Percentiles rank a stretch among this genome's conserved stretches.
Evolutionary conservation across 2,888 invertebrate species (phyloP).

Genomic region (Phytoseiulus persimilis): DNA sequence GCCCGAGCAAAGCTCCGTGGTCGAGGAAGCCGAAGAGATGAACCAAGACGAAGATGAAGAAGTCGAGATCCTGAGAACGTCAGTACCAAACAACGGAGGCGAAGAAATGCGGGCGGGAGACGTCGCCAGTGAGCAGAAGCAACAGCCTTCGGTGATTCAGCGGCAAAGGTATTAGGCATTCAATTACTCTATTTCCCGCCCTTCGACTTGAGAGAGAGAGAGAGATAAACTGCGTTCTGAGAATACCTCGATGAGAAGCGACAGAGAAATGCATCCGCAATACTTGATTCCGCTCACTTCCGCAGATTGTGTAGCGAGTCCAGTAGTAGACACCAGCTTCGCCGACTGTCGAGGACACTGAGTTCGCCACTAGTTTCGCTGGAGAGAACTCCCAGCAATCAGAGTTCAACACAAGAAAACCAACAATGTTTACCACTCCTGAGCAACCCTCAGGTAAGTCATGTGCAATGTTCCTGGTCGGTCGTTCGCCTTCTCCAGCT

Average conservation of each 20-base stretch:
- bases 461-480: no score
- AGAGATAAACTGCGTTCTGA: no score
- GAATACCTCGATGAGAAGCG: no score
- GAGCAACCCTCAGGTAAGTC: conserved; percentile 26
- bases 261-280: no score
- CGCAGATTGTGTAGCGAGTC: conserved; percentile 37
- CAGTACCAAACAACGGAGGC: conserved; percentile 45
- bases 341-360: conserved; percentile 32
- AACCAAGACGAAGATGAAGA: conserved; percentile 41
- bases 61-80: conserved; percentile 23
- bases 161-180: neutral
- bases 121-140: conserved; percentile 37
- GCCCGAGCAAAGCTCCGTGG: conserved; percentile 51
- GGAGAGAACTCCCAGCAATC: conserved; percentile 20
- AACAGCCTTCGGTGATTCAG: conserved; percentile 39
- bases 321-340: conserved; percentile 33
- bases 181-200: neutral
- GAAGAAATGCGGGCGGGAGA: conserved; percentile 48
- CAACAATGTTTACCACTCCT: neutral
- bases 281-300: neutral
- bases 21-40: conserved; percentile 47
- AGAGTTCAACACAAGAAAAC: conserved; percentile 17
- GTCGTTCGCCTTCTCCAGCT: no score
- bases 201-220: no score
- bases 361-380: conserved; percentile 36